A percentile compares a stretch with the other conserved stretches of the same genome.
Evolutionary conservation across 2,888 invertebrate species (phyloP).

Genomic region (Plebejus anna): DNA sequence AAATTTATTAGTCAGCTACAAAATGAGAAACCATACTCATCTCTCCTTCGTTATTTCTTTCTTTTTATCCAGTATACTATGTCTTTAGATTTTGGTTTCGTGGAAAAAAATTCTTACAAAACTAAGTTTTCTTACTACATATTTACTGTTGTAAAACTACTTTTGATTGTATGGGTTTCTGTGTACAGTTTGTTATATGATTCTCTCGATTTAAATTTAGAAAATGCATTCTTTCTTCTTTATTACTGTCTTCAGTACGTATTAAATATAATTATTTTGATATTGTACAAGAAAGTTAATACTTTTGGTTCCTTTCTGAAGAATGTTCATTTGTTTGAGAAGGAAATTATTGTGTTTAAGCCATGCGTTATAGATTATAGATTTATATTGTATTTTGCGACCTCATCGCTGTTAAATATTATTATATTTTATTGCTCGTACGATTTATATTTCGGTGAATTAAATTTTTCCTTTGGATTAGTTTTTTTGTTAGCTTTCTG

Average conservation of each 20-base stretch:
- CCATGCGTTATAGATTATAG: background rate
- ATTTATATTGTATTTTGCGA: background rate
- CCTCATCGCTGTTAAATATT: background rate
- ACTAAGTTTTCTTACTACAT: background rate
- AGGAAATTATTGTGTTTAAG: background rate
- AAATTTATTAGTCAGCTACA: background rate
- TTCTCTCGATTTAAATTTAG: no score
- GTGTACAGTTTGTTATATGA: background rate
- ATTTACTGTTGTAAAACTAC: background rate
- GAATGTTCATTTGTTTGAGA: slow-evolving; percentile 24
- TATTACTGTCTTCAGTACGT: slow-evolving; percentile 20
- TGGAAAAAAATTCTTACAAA: background rate
- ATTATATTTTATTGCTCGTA: background rate
- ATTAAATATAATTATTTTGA: slow-evolving; percentile 12
- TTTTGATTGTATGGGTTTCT: background rate
- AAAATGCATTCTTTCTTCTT: background rate
- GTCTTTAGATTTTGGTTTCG: background rate
- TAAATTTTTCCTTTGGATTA: background rate
- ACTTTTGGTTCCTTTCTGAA: slow-evolving; percentile 4
- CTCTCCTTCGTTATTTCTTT: background rate
- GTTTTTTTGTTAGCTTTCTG: background rate
- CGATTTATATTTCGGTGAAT: background rate
- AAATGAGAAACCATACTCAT: background rate
- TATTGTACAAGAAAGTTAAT: slow-evolving; percentile 7
- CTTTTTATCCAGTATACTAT: background rate